Evolutionary conservation across 2,888 invertebrate genomes (phyloP).

Genomic region (Pterostichus madidus): DNA sequence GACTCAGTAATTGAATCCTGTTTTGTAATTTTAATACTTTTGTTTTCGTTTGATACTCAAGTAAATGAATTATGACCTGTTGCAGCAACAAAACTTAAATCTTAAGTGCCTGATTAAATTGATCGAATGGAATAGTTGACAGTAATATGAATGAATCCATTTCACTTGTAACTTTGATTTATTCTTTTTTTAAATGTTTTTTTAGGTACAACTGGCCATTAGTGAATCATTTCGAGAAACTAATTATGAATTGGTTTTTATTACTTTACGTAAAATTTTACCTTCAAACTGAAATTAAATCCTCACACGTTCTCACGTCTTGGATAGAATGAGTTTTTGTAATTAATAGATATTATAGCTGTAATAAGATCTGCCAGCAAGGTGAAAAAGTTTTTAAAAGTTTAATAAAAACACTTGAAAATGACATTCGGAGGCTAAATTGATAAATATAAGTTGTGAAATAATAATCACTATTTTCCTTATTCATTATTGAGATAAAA

Average conservation of each 20-base stretch:
- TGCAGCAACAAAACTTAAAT: too few relatives aligned
- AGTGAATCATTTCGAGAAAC: not conserved
- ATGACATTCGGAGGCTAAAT: not conserved
- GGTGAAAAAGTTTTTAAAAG: conserved; percentile 32
- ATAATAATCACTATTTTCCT: too few relatives aligned
- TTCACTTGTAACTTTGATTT: too few relatives aligned
- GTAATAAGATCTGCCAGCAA: not conserved
- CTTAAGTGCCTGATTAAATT: too few relatives aligned
- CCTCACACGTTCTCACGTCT: not conserved
- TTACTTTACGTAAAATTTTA: conserved; percentile 3
- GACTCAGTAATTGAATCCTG: not conserved
- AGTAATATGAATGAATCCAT: too few relatives aligned
- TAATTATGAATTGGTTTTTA: not conserved
- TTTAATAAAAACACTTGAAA: too few relatives aligned
- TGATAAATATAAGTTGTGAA: too few relatives aligned
- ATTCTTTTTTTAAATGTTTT: too few relatives aligned
- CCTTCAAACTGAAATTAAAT: not conserved
- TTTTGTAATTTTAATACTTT: conserved; percentile 17
- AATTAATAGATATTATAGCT: not conserved
- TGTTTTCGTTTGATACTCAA: not conserved
- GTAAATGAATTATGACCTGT: not conserved
- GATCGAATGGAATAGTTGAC: too few relatives aligned
- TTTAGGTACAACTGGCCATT: too few relatives aligned
- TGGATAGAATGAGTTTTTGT: conserved; percentile 1
- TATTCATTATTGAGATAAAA: too few relatives aligned